Evolutionary conservation across 1,140 invertebrate species (phyloP).

Genomic region (Drosophila nikananu): DNA sequence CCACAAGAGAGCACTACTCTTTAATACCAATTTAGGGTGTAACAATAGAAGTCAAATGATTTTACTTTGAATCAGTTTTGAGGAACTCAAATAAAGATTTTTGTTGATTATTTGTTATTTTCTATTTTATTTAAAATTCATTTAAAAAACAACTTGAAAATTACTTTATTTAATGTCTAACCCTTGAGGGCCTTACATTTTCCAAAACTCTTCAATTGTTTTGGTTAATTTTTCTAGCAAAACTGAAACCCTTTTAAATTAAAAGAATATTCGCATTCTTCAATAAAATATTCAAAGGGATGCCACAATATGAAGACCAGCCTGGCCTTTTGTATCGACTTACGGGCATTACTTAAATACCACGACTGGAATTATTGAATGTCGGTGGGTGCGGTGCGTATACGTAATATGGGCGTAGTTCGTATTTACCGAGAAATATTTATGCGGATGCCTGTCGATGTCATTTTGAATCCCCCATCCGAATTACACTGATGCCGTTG

Average conservation of each 20-base stretch:
- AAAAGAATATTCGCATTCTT: conserved; percentile 14
- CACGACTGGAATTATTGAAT: conserved; percentile 17
- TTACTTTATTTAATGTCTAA: not conserved
- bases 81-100: not conserved
- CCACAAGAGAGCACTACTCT: not conserved
- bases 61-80: not conserved
- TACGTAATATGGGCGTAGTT: conserved; percentile 4
- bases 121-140: not conserved
- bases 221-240: too few species aligned
- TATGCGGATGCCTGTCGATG: conserved; percentile 21
- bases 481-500: conserved; percentile 16
- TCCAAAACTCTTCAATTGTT: not conserved
- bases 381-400: conserved; percentile 8
- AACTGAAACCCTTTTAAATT: not conserved
- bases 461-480: not conserved
- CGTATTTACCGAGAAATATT: conserved; percentile 29
- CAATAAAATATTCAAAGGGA: conserved; percentile 12
- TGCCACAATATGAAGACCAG: not conserved
- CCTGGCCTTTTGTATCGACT: conserved; percentile 7
- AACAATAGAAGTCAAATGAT: not conserved
- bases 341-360: conserved; percentile 30
- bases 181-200: not conserved
- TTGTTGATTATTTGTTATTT: not conserved
- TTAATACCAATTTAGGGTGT: not conserved
- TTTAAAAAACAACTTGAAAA: not conserved